Conservation (phyloP, 2,888 invertebrate genomes). For the Coelogynopora nodosa region DNA sequence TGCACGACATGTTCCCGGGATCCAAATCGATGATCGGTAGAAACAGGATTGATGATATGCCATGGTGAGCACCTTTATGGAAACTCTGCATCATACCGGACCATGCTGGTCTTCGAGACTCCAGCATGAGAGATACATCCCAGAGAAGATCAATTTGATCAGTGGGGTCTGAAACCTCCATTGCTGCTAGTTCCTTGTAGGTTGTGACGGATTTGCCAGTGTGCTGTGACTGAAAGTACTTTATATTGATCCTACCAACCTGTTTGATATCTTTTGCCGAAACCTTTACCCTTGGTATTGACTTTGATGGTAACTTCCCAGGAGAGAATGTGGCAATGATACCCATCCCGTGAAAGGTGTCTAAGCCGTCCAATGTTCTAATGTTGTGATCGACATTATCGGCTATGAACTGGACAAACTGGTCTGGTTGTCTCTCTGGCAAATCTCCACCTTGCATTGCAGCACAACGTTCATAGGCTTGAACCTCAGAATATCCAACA, state of each 20-base stretch:
- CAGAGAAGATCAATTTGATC: neutral
- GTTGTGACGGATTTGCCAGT: neutral
- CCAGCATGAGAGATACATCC: neutral
- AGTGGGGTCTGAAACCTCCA: neutral
- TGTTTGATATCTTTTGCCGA: neutral
- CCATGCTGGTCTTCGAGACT: constrained; percentile 37
- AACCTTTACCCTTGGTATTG: constrained; percentile 10
- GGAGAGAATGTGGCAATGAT: neutral
- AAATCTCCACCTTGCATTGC: constrained; percentile 38
- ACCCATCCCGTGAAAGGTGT: constrained; percentile 36
- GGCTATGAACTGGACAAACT: constrained; percentile 44
- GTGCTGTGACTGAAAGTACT: neutral
- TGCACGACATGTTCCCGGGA: neutral
- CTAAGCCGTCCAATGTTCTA: constrained; percentile 39
- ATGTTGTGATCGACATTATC: constrained; percentile 47
- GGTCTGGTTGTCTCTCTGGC: neutral
- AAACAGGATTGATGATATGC: neutral
- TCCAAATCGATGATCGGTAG: constrained; percentile 8
- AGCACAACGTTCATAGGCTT: constrained; percentile 29
- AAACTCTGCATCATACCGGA: constrained; percentile 42
- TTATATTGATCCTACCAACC: neutral
- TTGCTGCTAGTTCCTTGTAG: constrained; percentile 1
- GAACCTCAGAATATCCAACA: neutral
- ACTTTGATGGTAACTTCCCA: neutral
- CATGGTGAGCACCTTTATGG: neutral